Evolutionary conservation across 2,797 vertebrate species (phyloP).

Genomic region (Malacoctenus gilli): DNA sequence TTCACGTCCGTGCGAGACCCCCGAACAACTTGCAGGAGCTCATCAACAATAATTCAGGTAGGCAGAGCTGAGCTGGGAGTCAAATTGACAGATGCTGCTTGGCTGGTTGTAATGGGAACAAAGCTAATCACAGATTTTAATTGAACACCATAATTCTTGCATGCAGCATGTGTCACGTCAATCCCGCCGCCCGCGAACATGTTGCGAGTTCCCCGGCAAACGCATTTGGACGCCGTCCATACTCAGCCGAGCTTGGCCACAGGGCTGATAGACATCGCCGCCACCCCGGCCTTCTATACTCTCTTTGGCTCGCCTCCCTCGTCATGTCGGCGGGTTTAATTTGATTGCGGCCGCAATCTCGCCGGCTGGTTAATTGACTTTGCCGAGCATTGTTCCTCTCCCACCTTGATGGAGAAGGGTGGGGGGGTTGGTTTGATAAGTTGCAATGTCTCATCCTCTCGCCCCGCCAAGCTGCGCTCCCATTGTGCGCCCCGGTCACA

Average conservation of each 20-base stretch:
- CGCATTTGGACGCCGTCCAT: constrained; percentile 44
- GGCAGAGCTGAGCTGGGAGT: constrained; percentile 1
- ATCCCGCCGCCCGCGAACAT: too few species aligned
- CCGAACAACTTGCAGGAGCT: constrained; percentile 25
- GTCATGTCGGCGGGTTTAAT: constrained; percentile 77
- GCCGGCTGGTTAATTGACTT: constrained; percentile 80
- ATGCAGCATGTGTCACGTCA: too few species aligned
- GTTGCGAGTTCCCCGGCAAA: constrained; percentile 43
- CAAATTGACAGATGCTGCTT: not conserved
- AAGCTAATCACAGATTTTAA: too few species aligned
- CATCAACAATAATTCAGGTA: constrained; percentile 12
- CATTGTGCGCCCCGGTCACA: constrained; percentile 34
- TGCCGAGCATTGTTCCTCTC: constrained; percentile 70
- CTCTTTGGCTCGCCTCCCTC: constrained; percentile 64
- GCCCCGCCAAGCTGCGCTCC: constrained; percentile 16
- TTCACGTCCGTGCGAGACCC: constrained; percentile 16
- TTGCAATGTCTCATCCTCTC: constrained; percentile 55
- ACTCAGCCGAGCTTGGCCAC: constrained; percentile 35
- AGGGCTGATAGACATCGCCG: constrained; percentile 57
- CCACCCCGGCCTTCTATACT: constrained; percentile 65
- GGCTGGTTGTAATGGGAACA: not conserved
- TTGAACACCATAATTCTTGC: too few species aligned
- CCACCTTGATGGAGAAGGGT: constrained; percentile 50
- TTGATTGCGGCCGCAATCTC: constrained; percentile 79
- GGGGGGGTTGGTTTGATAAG: constrained; percentile 58